Percentiles rank a stretch among this genome's conserved stretches.
Conservation (phyloP, 1,140 invertebrate genomes). For the Drosophila oshimai region DNA sequence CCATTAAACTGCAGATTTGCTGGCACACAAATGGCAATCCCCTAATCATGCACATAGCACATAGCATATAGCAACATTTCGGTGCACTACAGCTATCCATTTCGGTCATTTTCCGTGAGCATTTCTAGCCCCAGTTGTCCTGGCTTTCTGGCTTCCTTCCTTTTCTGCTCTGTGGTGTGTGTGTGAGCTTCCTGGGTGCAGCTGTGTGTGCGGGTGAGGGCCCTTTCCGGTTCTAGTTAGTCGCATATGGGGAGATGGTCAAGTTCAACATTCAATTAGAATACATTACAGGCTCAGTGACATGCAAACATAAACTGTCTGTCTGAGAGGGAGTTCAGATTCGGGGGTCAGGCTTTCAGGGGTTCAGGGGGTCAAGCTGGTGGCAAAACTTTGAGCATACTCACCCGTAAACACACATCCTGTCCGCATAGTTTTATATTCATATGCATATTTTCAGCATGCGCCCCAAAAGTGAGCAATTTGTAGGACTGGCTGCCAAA, state of each 20-base stretch:
- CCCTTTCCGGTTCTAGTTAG: conserved; percentile 30
- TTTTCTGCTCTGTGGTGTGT: neutral
- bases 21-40: neutral
- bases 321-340: conserved; percentile 16
- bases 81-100: too few species aligned
- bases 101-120: neutral
- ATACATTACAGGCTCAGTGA: conserved; percentile 77
- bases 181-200: conserved; percentile 1
- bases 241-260: conserved; percentile 56
- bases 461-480: conserved; percentile 29
- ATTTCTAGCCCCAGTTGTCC: neutral
- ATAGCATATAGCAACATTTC: neutral
- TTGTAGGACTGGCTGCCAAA: neutral
- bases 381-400: conserved; percentile 45
- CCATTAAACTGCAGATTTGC: neutral
- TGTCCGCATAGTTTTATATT: conserved; percentile 74
- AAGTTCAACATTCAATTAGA: conserved; percentile 80
- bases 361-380: conserved; percentile 9
- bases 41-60: neutral
- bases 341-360: too few species aligned
- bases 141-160: conserved; percentile 19
- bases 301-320: conserved; percentile 60
- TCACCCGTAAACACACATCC: conserved; percentile 24
- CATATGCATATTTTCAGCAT: conserved; percentile 65
- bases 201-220: conserved; percentile 9